These are phyloP conservation scores for Ceyx cyanopectus DNA, from an alignment of 2,113 vertebrate genomes.

Conservation along the genomic window DNA sequence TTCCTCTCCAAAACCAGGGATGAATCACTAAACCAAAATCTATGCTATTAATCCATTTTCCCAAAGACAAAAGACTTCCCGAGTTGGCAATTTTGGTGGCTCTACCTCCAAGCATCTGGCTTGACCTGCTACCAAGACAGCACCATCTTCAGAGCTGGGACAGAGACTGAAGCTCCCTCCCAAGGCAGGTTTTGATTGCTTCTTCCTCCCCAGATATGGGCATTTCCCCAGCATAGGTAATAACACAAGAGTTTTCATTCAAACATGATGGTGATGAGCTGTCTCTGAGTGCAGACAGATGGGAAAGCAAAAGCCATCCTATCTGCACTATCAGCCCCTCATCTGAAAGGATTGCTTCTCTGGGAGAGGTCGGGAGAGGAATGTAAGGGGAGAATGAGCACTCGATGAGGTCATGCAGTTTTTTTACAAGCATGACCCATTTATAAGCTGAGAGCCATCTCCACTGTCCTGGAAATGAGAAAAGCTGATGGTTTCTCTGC, in stretches of 20 bases:
- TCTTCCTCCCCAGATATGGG: neutral
- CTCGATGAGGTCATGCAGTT: neutral
- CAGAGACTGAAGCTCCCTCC: neutral
- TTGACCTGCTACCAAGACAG: neutral
- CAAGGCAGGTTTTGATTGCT: neutral
- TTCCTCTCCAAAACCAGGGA: neutral
- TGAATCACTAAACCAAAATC: neutral
- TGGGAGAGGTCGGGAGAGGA: neutral
- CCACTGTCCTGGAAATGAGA: slow-evolving; percentile 46
- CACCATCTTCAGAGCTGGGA: neutral
- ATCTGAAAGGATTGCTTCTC: neutral
- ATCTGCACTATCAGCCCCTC: neutral
- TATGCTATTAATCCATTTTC: neutral
- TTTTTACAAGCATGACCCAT: slow-evolving; percentile 33
- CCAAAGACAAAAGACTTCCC: neutral
- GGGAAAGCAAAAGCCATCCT: slow-evolving; percentile 3
- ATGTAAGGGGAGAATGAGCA: neutral
- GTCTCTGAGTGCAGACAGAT: neutral
- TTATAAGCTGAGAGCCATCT: slow-evolving; percentile 22
- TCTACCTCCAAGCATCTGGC: neutral
- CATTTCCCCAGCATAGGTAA: slow-evolving; percentile 2
- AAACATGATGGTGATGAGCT: neutral
- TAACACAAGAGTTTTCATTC: neutral
- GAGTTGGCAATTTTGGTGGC: neutral
- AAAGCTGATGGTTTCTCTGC: slow-evolving; percentile 37